Evolutionary conservation across 2,888 invertebrate species (phyloP).

Genomic region (Agrochola litura): DNA sequence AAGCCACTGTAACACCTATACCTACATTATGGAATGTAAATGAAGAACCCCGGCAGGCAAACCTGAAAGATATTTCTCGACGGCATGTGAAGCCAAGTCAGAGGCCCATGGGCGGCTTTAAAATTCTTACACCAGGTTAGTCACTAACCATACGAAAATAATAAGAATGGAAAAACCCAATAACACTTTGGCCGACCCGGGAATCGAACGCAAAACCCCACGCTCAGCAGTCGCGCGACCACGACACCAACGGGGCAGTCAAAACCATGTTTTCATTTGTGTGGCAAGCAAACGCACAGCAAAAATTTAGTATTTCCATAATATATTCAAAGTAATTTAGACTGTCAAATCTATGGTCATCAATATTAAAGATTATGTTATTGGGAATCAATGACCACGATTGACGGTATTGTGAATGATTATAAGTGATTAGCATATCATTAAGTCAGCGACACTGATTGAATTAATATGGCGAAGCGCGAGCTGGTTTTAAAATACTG

Average conservation of each 20-base stretch:
- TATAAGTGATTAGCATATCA: conserved; percentile 58
- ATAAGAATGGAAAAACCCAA: background rate
- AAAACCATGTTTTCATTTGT: background rate
- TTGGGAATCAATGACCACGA: conserved; percentile 53
- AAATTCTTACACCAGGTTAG: too few species aligned
- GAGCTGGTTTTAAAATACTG: conserved; percentile 11
- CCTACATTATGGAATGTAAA: too few species aligned
- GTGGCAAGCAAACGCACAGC: background rate
- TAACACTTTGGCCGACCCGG: background rate
- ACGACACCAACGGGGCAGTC: too few species aligned
- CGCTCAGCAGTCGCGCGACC: too few species aligned
- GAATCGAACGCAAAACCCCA: background rate
- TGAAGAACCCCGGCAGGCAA: too few species aligned
- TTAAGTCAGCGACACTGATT: conserved; percentile 50
- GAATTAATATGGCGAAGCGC: conserved; percentile 38
- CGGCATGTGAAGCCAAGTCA: too few species aligned
- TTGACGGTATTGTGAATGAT: conserved; percentile 49
- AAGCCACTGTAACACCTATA: too few species aligned
- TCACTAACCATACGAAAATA: too few species aligned
- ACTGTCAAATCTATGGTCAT: conserved; percentile 47
- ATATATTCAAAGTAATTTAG: conserved; percentile 58
- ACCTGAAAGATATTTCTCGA: too few species aligned
- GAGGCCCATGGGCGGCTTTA: too few species aligned
- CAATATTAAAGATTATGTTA: conserved; percentile 59
- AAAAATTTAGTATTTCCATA: conserved; percentile 9